Evolutionary conservation across 2,888 invertebrate species (phyloP).

Genomic region (Sympetrum striolatum): DNA sequence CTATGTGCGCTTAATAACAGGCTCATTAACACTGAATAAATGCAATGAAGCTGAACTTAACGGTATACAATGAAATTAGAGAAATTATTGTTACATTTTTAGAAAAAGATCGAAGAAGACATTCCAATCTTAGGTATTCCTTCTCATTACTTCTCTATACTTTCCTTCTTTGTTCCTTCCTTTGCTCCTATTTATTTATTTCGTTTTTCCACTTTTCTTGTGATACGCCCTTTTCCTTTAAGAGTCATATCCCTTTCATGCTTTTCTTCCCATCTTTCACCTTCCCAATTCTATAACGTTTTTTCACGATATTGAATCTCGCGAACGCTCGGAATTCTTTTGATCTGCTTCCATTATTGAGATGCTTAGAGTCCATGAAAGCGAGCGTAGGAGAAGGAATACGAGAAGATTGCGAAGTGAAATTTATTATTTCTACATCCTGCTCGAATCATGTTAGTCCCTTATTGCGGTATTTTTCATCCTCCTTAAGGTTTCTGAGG

Average conservation of each 20-base stretch:
- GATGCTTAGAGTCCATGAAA: background rate
- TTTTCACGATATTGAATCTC: background rate
- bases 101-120: too few species aligned
- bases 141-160: background rate
- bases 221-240: background rate
- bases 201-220: background rate
- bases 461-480: too few species aligned
- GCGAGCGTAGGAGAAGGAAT: background rate
- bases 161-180: background rate
- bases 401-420: background rate
- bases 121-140: background rate
- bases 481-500: too few species aligned
- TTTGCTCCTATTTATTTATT: background rate
- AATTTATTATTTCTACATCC: background rate
- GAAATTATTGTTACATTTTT: too few species aligned
- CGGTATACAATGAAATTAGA: too few species aligned
- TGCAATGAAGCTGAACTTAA: too few species aligned
- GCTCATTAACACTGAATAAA: too few species aligned
- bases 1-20: too few species aligned
- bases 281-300: background rate
- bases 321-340: background rate
- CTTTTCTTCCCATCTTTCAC: background rate
- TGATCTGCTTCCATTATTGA: background rate
- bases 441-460: background rate
- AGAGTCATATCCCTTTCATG: background rate